These are phyloP conservation scores for Pipistrellus nathusii DNA, from an alignment of 2,797 vertebrate species.

Conservation along the genomic window DNA sequence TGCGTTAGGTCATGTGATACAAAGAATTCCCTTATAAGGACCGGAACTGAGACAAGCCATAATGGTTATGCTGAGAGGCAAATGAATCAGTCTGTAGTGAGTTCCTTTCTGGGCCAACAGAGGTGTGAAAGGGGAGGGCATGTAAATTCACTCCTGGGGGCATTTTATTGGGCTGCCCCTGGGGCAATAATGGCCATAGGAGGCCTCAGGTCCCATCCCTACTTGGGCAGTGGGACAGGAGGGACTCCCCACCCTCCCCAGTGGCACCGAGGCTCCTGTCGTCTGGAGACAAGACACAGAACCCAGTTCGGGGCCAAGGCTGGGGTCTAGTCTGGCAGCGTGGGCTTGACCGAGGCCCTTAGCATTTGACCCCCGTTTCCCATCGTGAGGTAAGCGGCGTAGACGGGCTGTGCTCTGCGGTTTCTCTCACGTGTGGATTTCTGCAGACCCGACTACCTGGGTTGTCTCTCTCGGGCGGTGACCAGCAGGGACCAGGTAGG, in stretches of 20 bases:
- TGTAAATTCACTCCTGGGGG: not conserved
- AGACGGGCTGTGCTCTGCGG: too few relatives aligned
- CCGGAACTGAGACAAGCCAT: too few relatives aligned
- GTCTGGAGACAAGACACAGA: not conserved
- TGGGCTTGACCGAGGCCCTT: not conserved
- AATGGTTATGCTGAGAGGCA: too few relatives aligned
- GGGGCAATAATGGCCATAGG: not conserved
- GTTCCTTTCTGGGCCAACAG: not conserved
- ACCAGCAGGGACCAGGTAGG: not conserved
- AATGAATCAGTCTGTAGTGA: too few relatives aligned
- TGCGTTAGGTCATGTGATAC: too few relatives aligned
- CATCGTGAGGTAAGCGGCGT: not conserved
- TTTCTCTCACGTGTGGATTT: not conserved
- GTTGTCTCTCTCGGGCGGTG: not conserved
- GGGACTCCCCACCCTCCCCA: fast-evolving
- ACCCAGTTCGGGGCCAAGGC: not conserved
- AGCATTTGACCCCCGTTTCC: not conserved
- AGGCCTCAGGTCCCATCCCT: not conserved
- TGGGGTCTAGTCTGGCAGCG: not conserved
- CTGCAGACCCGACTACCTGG: not conserved
- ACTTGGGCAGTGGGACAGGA: not conserved
- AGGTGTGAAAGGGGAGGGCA: fast-evolving
- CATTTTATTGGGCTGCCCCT: not conserved
- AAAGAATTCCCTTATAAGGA: too few relatives aligned
- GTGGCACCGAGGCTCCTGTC: not conserved